Conservation (phyloP, 2,797 vertebrate species). For the Crocidura indochinensis region DNA sequence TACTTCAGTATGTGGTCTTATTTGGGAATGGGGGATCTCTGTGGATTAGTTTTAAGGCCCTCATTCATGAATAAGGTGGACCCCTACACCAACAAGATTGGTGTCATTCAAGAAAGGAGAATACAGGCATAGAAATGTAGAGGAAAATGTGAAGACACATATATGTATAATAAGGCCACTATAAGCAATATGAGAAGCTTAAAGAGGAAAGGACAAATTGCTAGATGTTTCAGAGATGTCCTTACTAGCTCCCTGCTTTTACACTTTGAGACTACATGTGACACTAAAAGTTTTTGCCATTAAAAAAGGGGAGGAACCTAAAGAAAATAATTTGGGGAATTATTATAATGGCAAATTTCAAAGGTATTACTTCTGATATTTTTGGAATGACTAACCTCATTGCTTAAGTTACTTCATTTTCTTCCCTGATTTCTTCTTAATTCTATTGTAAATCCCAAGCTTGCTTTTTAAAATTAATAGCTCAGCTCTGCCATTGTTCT, state of each 20-base stretch:
- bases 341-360: slow-evolving; percentile 57
- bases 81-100: background rate
- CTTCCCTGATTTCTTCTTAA: background rate
- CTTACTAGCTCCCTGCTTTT: background rate
- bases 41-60: background rate
- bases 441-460: background rate
- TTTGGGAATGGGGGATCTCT: slow-evolving; percentile 5
- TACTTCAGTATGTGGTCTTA: background rate
- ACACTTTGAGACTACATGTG: background rate
- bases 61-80: background rate
- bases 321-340: background rate
- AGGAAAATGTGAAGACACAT: background rate
- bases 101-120: background rate
- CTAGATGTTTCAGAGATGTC: background rate
- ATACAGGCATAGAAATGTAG: background rate
- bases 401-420: slow-evolving; percentile 53
- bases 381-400: background rate
- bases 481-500: background rate
- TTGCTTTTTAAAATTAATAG: slow-evolving; percentile 45
- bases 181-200: background rate
- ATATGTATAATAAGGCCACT: background rate
- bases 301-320: background rate
- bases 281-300: background rate
- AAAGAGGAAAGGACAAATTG: background rate
- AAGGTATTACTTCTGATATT: slow-evolving; percentile 32